Evolutionary conservation across 1,140 invertebrate genomes (phyloP), one percentile per base, ranked within the genome.

Genomic region (Drosophila takahashii): DNA sequence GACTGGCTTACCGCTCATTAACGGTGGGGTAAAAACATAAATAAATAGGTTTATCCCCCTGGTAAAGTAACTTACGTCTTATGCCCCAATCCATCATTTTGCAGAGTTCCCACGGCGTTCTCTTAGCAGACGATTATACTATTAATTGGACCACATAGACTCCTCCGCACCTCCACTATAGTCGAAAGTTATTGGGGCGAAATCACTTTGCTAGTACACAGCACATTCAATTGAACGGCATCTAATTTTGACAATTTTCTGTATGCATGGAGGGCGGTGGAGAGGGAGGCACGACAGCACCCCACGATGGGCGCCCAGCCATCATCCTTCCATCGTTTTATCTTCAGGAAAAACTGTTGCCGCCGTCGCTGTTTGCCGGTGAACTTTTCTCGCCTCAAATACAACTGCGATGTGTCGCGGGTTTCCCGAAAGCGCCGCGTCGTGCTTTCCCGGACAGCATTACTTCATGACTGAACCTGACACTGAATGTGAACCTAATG

Each of bases 1-100:
- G 57, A 22, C 44, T 50, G 60, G 37, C 22, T 50, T 9, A 57
- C 61, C 26, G 32, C 77, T 73, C 57, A 72, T 84, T 84, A 60
- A 37, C 56, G 53, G 22, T 3, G 39, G 29, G 54, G 34, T 42
- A 58, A 37, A 26, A 54, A 39, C 18, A 15, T 32, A 44, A 57
- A 18, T 37, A 18, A 10, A 39, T 42, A 39, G 32, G 39, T 11
- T 36, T 34, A 11, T 37, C 2, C 3, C 9, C 11, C 51, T 60
- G 44, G 56, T 57, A 50, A 56, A 65, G 50, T 51, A 93, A 95
- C 95, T 95, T 95, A 96, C 95, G 95, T 94, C 95, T 95, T 90
- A 96, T 95, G 92, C 95, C 95, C 95, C 95, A 96, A 93, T 96
- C 95, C 95, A 96, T 95, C 94, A 95, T 95, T 70, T 90, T 92